Base-by-base conservation (phyloP, 2,797 vertebrate species). In the Hapalemur alaotrensis region DNA sequence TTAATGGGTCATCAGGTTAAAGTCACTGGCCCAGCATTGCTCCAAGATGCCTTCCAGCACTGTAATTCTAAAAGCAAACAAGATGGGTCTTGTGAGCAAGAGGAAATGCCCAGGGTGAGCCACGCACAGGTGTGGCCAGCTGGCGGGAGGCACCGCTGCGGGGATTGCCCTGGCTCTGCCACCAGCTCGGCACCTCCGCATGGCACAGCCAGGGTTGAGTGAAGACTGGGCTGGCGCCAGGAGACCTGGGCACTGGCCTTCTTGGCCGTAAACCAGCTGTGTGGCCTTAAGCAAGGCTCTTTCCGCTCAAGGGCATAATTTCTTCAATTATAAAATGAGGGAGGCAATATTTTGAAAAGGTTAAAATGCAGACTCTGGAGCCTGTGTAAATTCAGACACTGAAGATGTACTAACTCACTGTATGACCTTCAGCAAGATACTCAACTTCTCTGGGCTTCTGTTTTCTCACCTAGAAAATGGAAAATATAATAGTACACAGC, bases 21-120 rank as follows among this genome's bases (percentile, higher is more conserved):
- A n/a, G 12, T 18, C 61, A 23, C 5, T 15, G 25, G 9, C 38
- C 8, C 8, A 9, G 30, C 20, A 3, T 13, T 5, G 0, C 32
- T 70, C 12, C 54, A 50, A 23, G 4, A 12, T 28, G 7, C 67
- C 43, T 52, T 48, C 57, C 15, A 41, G 46, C 75, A 48, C 23
- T 70, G 4, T 46, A 35, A 52, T 70, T 54, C 43, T 4, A 7
- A 1, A 28, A 85, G 38, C 52, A 93, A 83, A 67, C 25, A 25
- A 50, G 9, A 18, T 32, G 7, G 18, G 57, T 61, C n/a, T 85
- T 8, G 18, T 7, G 9, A 82, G 48, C 43, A 5, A 70, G 61
- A 89, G 17, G 35, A 79, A 90, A 69, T 32, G 18, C 13, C 52
- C 54, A 46, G 14, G 22, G 30, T 25, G 25, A 73, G 57, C 72